Evolutionary conservation across 2,888 invertebrate species (phyloP), one percentile per base, ranked within the genome.

Genomic region (Oscheius sp.): DNA sequence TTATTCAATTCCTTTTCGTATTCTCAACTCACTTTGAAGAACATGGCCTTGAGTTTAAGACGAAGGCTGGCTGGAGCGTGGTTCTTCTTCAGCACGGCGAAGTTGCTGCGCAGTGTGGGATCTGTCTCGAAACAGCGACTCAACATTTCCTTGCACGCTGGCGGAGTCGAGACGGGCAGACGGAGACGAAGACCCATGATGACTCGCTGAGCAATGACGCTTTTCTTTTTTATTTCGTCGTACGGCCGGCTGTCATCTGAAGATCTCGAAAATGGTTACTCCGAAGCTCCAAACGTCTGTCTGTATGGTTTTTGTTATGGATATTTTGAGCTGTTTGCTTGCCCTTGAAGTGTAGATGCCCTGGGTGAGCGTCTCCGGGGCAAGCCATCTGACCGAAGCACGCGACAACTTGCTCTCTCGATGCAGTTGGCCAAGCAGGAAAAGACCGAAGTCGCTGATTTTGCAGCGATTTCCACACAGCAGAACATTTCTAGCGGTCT

Each of bases 391-490:
- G 10, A 84, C 80, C 3, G 83, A 82, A 35, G 84, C 80, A 57
- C 81, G 81, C 68, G 76, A 65, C 66, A 81, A 32, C 59, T 80
- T 80, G 37, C 79, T 75, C 72, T 82, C 82, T 58, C 79, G 79
- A 77, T 85, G 83, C 48, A 75, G 60, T 55, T 76, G 76, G 11
- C 84, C 85, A 21, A 82, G 71, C 1, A 85, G 73, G 2, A 81
- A 81, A 11, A 85, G 75, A 0, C 85, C 85, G 50, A 85, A 85
- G 74, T 85, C 84, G 70, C 83, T 82, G 65, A 85, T 84, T 75
- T 85, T 83, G 60, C 79, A 79, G 47, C 73, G 77, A 59, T 79
- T 79, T n/a, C 71, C 75, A 60, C 73, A 76, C 21, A 84, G 75
- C 32, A 84, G 79, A 21, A 77, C 74, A 70, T 84, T 84, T 9